Conservation (phyloP, 2,797 vertebrate genomes). For the Arvicola amphibius region DNA sequence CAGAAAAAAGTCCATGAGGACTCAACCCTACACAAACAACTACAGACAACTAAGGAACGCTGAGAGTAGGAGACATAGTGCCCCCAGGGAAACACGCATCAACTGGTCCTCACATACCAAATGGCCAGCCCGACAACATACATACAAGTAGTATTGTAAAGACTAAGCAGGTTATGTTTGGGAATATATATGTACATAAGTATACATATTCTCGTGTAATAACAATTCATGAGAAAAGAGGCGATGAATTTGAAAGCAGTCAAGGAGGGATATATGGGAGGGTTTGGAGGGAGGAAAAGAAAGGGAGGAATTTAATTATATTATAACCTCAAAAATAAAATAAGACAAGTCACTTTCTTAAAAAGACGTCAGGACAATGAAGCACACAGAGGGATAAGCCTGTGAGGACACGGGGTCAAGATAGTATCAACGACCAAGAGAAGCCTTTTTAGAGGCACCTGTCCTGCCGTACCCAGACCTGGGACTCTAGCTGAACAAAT, state of each 20-base stretch:
- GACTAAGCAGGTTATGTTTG: not conserved
- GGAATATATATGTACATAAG: not conserved
- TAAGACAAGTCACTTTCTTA: not conserved
- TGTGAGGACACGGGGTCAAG: fast-evolving
- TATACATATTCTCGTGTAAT: not conserved
- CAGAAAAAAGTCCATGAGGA: no score
- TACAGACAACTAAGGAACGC: not conserved
- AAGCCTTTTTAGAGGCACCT: not conserved
- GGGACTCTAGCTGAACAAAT: not conserved
- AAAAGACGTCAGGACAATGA: not conserved
- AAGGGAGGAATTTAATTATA: not conserved
- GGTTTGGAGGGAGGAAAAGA: not conserved
- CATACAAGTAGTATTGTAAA: not conserved
- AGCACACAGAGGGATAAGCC: fast-evolving
- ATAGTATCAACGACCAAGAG: fast-evolving
- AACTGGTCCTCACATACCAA: not conserved
- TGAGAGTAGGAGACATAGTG: no score
- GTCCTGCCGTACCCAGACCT: not conserved
- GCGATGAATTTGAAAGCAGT: not conserved
- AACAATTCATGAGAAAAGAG: not conserved
- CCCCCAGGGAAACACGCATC: not conserved
- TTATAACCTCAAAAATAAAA: not conserved
- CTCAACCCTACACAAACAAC: not conserved
- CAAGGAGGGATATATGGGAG: not conserved
- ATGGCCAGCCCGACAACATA: not conserved